Conservation (phyloP, 2,113 vertebrate species). For the Tychaedon coryphoeus region DNA sequence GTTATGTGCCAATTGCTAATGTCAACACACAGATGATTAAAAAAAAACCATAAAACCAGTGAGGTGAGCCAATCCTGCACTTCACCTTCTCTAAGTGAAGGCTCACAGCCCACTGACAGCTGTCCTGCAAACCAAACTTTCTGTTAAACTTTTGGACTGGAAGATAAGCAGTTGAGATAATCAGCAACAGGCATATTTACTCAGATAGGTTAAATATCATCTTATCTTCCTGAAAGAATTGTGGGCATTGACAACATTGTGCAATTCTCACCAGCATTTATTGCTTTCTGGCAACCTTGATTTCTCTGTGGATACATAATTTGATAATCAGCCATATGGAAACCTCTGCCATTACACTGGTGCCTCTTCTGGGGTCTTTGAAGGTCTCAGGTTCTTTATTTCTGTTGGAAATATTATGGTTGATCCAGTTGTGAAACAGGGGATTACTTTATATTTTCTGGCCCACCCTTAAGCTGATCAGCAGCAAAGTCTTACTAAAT, state of each 20-base stretch:
- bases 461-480: background rate
- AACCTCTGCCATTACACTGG: background rate
- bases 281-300: background rate
- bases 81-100: background rate
- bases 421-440: background rate
- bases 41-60: background rate
- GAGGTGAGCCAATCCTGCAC: background rate
- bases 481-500: background rate
- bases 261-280: background rate
- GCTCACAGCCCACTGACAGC: background rate
- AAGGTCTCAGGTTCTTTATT: background rate
- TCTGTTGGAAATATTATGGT: background rate
- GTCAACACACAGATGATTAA: background rate
- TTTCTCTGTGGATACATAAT: background rate
- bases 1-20: background rate
- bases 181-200: background rate
- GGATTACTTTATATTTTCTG: background rate
- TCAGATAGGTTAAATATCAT: background rate
- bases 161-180: background rate
- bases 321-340: background rate
- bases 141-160: background rate
- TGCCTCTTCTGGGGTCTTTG: background rate
- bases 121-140: background rate
- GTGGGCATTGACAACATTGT: background rate
- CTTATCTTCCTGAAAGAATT: background rate